Evolutionary conservation across 53 echinoderm and acorn worm species (phyloP).

Genomic region (Temnopleurus reevesii): DNA sequence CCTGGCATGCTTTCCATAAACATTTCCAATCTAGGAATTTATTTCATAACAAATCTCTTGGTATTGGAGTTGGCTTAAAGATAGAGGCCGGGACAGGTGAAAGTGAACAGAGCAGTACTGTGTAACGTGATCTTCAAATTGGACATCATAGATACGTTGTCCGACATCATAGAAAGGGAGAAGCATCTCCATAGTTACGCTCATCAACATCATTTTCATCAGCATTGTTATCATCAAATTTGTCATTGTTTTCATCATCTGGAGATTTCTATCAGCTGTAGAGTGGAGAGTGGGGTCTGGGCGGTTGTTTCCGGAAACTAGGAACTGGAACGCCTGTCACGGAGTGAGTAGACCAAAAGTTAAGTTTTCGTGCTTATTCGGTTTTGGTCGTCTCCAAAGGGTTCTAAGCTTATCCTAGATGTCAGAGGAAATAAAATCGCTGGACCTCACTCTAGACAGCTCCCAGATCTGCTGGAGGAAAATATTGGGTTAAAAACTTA

Average conservation of each 20-base stretch:
- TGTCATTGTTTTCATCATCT: not conserved
- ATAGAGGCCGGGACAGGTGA: not conserved
- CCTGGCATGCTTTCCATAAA: slow-evolving; percentile 41
- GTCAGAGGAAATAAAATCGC: slow-evolving; percentile 50
- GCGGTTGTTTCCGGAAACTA: slow-evolving; percentile 26
- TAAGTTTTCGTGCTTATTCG: not conserved
- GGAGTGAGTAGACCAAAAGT: not conserved
- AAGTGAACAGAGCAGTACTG: not conserved
- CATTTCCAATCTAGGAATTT: slow-evolving; percentile 53
- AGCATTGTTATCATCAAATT: not conserved
- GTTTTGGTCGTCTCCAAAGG: not conserved
- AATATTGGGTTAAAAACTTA: not conserved
- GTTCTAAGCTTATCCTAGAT: not conserved
- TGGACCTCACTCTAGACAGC: slow-evolving; percentile 21
- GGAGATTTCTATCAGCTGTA: not conserved
- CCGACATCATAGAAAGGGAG: not conserved
- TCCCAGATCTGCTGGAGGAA: not conserved
- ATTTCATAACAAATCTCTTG: slow-evolving; percentile 51
- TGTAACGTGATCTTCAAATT: not conserved
- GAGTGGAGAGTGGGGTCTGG: slow-evolving; percentile 1
- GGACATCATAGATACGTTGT: not conserved
- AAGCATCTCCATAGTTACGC: slow-evolving; percentile 4
- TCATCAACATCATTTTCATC: not conserved
- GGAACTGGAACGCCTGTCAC: not conserved
- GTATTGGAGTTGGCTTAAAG: not conserved